Conservation (phyloP, 2,797 vertebrate genomes). For the Spinibarbus caldwelli region DNA sequence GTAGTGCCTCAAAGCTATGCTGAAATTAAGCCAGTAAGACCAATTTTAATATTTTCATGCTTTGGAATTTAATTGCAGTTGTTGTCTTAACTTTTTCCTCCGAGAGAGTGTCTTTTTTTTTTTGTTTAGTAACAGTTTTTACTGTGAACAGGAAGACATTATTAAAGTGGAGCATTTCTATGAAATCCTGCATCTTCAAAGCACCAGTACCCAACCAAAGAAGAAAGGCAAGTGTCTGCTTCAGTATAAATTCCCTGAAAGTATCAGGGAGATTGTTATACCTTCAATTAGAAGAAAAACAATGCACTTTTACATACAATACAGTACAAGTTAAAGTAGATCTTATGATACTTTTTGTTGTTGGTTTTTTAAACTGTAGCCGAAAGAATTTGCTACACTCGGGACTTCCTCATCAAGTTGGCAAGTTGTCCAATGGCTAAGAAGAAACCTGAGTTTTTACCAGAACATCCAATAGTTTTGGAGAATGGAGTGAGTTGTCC, state of each 20-base stretch:
- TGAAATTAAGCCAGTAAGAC: conserved; percentile 56
- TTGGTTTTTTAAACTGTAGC: neutral
- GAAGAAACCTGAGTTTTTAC: conserved; percentile 78
- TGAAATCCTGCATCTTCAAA: conserved; percentile 71
- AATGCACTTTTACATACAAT: too few relatives aligned
- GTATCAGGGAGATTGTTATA: neutral
- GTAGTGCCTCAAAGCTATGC: conserved; percentile 62
- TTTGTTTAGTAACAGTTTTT: neutral
- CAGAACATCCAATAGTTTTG: conserved; percentile 78
- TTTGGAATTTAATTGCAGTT: neutral
- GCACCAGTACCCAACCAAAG: conserved; percentile 52
- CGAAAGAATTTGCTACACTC: conserved; percentile 78
- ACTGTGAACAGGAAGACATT: conserved; percentile 62
- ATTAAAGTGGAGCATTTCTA: conserved; percentile 73
- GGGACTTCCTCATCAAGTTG: conserved; percentile 78
- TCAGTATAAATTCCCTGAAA: neutral
- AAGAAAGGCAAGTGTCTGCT: conserved; percentile 53
- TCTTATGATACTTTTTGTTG: neutral
- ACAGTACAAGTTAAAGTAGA: neutral
- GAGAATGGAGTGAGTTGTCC: conserved; percentile 69
- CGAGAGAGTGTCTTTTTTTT: neutral
- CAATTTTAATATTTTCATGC: conserved; percentile 17
- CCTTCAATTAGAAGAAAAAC: neutral
- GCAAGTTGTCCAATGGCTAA: conserved; percentile 76
- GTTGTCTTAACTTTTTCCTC: neutral